Conservation (phyloP, 2,797 vertebrate genomes). For the Syndactyla subalaris region DNA sequence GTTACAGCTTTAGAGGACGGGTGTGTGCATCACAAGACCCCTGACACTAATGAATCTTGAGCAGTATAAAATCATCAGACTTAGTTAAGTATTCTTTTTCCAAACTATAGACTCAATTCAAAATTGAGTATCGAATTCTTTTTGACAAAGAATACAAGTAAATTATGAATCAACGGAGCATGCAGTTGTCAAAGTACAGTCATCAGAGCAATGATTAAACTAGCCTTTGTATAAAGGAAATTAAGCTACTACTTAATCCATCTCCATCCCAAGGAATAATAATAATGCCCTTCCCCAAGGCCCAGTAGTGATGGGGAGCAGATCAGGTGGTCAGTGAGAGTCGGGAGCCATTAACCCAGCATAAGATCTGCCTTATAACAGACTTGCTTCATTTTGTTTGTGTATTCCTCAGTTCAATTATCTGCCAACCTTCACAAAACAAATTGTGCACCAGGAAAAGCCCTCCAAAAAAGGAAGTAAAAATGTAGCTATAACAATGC, state of each 20-base stretch:
- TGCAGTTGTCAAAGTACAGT: neutral
- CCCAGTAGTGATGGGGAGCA: neutral
- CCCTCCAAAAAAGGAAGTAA: neutral
- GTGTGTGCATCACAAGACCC: neutral
- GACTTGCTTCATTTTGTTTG: neutral
- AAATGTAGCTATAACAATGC: neutral
- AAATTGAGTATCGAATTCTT: neutral
- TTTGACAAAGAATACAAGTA: neutral
- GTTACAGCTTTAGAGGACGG: neutral
- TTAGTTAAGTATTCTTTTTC: neutral
- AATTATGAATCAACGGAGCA: neutral
- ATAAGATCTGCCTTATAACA: neutral
- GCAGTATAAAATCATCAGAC: neutral
- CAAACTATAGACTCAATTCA: neutral
- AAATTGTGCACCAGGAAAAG: neutral
- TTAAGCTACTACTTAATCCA: neutral
- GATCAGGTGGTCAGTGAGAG: neutral
- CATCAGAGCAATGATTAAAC: neutral
- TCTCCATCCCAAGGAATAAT: neutral
- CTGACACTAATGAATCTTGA: neutral
- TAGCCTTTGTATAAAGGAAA: neutral
- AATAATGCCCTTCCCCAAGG: neutral
- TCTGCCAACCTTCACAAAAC: neutral
- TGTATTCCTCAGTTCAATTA: neutral
- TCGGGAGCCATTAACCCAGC: neutral